Conservation (phyloP, 2,113 vertebrate genomes). For the Alligator mississippiensis region DNA sequence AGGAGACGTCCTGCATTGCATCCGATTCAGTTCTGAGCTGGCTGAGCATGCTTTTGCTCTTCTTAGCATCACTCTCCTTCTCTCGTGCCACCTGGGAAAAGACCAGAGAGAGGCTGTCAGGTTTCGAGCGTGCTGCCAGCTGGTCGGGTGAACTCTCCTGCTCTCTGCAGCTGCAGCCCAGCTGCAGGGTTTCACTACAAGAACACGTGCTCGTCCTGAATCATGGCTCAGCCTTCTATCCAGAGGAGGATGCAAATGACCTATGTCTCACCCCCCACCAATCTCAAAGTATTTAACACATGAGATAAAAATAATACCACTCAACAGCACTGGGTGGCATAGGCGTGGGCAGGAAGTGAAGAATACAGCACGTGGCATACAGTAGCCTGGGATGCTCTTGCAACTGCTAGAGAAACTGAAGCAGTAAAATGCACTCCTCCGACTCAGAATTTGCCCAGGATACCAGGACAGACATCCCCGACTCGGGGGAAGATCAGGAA, state of each 20-base stretch:
- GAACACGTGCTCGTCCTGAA: background rate
- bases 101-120: background rate
- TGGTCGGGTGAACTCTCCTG: fast-evolving
- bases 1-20: constrained; percentile 60
- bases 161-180: background rate
- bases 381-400: fast-evolving
- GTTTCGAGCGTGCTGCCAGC: background rate
- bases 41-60: background rate
- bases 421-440: background rate
- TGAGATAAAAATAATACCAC: background rate
- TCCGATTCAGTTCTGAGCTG: constrained; percentile 15
- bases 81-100: constrained; percentile 58
- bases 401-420: background rate
- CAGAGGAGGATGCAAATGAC: fast-evolving
- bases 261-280: fast-evolving
- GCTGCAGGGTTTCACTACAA: background rate
- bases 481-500: background rate
- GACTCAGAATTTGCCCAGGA: background rate
- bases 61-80: background rate
- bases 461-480: background rate
- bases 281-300: background rate
- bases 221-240: background rate
- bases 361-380: background rate
- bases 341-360: background rate
- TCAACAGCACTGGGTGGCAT: background rate